These are phyloP conservation scores for Tetragonula carbonaria DNA, from an alignment of 2,888 invertebrate genomes.

Conservation along the genomic window DNA sequence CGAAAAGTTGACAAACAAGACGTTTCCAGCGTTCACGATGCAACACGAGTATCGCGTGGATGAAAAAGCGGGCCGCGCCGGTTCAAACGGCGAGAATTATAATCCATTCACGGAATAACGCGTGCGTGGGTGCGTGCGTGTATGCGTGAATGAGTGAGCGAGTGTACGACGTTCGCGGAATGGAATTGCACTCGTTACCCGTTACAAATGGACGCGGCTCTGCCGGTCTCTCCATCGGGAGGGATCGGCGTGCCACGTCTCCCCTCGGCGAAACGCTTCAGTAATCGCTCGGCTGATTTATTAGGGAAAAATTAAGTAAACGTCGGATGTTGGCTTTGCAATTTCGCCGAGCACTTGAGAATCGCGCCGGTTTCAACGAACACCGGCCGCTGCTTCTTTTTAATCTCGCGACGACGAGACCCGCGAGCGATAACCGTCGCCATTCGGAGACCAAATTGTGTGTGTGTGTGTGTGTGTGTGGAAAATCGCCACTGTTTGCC, in stretches of 20 bases:
- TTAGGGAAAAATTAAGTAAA: conserved; percentile 58
- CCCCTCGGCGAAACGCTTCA: conserved; percentile 34
- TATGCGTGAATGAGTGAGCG: not conserved
- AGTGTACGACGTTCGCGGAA: conserved; percentile 8
- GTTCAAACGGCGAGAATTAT: conserved; percentile 25
- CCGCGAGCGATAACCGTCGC: not conserved
- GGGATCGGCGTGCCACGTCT: not conserved
- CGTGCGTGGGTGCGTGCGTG: conserved; percentile 8
- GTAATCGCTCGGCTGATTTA: conserved; percentile 54
- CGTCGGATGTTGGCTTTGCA: conserved; percentile 37
- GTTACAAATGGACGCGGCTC: conserved; percentile 40
- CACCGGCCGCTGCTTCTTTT: not conserved
- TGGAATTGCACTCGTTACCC: conserved; percentile 51
- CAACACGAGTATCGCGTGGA: not conserved
- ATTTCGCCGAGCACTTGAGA: conserved; percentile 26
- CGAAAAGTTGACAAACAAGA: too few relatives aligned
- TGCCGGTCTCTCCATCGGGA: not conserved
- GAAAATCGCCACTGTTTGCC: conserved; percentile 33
- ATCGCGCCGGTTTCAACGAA: not conserved
- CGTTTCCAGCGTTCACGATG: too few relatives aligned
- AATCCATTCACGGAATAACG: conserved; percentile 50
- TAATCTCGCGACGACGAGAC: conserved; percentile 4
- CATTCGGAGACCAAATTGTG: conserved; percentile 6
- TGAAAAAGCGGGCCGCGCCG: not conserved
- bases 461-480: not conserved